A percentile compares a stretch with the other conserved stretches of the same genome.
phyloP scores from a whole-genome alignment of 2,797 vertebrate genomes.

The Melanotaenia parkinsoni region DNA sequence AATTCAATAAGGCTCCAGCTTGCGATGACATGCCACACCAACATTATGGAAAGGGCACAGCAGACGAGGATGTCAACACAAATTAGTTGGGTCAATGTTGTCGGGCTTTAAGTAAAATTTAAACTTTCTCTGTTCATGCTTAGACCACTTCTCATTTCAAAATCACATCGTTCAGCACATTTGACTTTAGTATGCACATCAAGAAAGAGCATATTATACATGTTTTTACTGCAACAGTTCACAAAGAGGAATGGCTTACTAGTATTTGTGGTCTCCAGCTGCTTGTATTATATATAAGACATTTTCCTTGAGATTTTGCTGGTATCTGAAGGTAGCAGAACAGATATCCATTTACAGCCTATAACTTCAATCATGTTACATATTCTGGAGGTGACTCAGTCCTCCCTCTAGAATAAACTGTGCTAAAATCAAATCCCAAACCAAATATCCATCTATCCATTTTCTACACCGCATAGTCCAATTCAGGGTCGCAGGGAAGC shows the following conservation, averaged over 20 bases:
- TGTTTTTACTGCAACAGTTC: slow-evolving; percentile 24
- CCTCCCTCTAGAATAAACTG: slow-evolving; percentile 6
- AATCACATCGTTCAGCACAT: not conserved
- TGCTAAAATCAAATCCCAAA: slow-evolving; percentile 11
- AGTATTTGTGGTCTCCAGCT: slow-evolving; percentile 21
- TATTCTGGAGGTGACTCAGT: slow-evolving; percentile 38
- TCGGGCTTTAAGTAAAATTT: slow-evolving; percentile 16
- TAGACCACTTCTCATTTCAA: slow-evolving; percentile 12
- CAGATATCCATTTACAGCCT: slow-evolving; percentile 25
- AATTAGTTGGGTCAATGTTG: slow-evolving; percentile 40
- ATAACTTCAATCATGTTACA: slow-evolving; percentile 21
- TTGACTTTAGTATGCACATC: not conserved
- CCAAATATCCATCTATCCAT: slow-evolving; percentile 2
- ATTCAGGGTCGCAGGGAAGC: too few species aligned
- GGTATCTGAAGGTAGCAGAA: slow-evolving; percentile 29
- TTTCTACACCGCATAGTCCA: too few species aligned
- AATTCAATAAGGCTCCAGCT: slow-evolving; percentile 41
- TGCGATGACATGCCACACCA: slow-evolving; percentile 32
- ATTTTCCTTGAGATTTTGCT: slow-evolving; percentile 32
- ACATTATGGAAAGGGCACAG: slow-evolving; percentile 41
- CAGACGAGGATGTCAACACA: slow-evolving; percentile 39
- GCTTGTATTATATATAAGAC: slow-evolving; percentile 42
- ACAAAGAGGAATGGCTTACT: slow-evolving; percentile 8
- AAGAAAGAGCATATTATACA: not conserved
- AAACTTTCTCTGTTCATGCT: slow-evolving; percentile 9